Percentiles rank a stretch among this genome's conserved stretches.
These are phyloP conservation scores for Drosophila punjabiensis DNA, from an alignment of 1,140 invertebrate species.

Conservation along the genomic window DNA sequence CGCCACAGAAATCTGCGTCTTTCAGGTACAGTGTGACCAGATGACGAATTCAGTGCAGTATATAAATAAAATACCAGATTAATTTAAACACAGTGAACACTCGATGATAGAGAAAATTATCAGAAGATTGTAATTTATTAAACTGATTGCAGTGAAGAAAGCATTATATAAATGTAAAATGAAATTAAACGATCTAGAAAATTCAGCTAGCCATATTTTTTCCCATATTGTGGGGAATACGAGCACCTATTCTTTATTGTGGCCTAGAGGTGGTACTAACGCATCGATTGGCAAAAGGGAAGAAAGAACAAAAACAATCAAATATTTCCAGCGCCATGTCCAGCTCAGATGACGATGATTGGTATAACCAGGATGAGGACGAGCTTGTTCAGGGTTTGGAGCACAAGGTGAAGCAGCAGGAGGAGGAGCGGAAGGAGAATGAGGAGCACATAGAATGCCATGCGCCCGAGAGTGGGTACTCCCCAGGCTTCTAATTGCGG, in stretches of 20 bases:
- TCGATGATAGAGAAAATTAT: background rate
- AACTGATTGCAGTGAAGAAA: background rate
- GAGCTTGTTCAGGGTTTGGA: too few species aligned
- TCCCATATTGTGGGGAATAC: too few species aligned
- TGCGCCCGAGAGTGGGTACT: constrained; percentile 5
- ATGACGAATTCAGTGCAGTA: rapidly evolving
- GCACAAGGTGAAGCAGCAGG: too few species aligned
- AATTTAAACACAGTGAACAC: background rate
- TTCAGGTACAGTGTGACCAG: constrained; percentile 8
- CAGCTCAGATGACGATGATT: too few species aligned
- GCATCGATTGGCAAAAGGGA: background rate
- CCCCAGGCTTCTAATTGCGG: background rate
- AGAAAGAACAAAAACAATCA: background rate
- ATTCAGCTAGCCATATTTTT: background rate
- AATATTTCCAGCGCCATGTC: too few species aligned
- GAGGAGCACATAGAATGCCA: constrained; percentile 41
- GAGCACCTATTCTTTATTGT: too few species aligned
- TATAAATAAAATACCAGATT: background rate
- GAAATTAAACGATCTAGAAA: background rate
- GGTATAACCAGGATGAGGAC: too few species aligned
- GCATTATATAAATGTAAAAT: background rate
- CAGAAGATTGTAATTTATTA: background rate
- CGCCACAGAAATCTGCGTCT: background rate
- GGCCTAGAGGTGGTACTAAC: background rate
- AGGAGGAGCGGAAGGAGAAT: constrained; percentile 16